Percentiles rank a stretch among this genome's conserved stretches.
Conservation (phyloP, 2,113 vertebrate species). For the Sinocyclocheilus maitianheensis region DNA sequence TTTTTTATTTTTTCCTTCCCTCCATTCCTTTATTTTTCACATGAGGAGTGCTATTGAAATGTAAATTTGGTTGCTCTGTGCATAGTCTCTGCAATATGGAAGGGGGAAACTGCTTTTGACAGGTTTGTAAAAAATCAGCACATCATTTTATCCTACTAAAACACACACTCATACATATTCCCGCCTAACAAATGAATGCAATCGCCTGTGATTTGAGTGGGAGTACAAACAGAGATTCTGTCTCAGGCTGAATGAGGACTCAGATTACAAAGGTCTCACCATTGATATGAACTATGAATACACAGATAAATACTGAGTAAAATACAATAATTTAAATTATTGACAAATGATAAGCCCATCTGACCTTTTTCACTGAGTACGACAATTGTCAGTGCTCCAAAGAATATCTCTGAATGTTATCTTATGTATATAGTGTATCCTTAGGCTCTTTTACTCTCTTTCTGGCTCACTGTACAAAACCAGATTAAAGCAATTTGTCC, state of each 20-base stretch:
- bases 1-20: constrained; percentile 44
- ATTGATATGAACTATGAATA: constrained; percentile 52
- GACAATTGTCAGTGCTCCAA: constrained; percentile 55
- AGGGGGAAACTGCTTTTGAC: constrained; percentile 56
- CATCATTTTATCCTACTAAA: constrained; percentile 17
- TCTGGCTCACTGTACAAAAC: constrained; percentile 26
- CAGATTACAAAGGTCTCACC: constrained; percentile 48
- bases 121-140: constrained; percentile 49
- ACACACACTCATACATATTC: constrained; percentile 41
- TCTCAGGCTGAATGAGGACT: constrained; percentile 54
- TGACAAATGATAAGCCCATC: constrained; percentile 58
- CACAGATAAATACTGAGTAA: constrained; percentile 67
- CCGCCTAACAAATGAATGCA: constrained; percentile 46
- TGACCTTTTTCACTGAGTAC: constrained; percentile 51
- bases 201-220: constrained; percentile 35
- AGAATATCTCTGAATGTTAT: constrained; percentile 53
- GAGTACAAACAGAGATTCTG: constrained; percentile 30
- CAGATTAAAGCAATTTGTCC: constrained; percentile 43
- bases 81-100: constrained; percentile 45
- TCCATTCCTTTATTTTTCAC: constrained; percentile 31
- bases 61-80: constrained; percentile 52
- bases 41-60: constrained; percentile 59
- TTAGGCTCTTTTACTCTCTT: constrained; percentile 42
- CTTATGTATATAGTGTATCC: constrained; percentile 30
- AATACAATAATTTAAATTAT: constrained; percentile 59